Base-by-base conservation (phyloP, 1,140 invertebrate genomes). In the Pemphigus obesinymphae region DNA sequence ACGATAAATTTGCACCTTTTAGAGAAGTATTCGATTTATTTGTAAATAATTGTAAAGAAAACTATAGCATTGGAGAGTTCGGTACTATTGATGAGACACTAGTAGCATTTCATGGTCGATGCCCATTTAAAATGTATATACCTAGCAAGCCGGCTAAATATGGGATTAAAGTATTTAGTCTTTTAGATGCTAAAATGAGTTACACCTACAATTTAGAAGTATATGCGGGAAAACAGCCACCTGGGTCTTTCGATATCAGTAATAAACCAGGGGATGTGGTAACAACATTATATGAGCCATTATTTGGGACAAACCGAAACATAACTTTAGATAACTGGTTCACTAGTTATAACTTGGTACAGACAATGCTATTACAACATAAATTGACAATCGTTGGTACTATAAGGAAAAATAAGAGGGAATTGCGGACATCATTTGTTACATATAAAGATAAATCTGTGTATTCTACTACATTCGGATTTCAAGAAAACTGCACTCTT, bases 111-210 rank as follows among this genome's bases (percentile, higher is more conserved):
- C 75, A 87, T 45, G 88, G 87, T 11, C 63, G 85, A 8, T 88
- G 87, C 73, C 82, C 81, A 66, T 88, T 88, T 80, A 82, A 85
- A 58, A 86, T 87, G 82, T 89, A 88, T 82, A 88, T 89, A 82
- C 87, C 88, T 81, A 85, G 85, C 13, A 89, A 45, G 43, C 43
- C 43, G 43, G 43, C 43, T 45, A 45, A 45, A 13, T 45, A 45
- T 45, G 43, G 43, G 88, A 85, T 86, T 87, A 10, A 84, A 82
- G 37, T 87, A 87, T 82, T 89, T 88, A 83, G 89, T 88, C 0
- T 83, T 89, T 40, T 88, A 89, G 85, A 84, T 88, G 55, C 58
- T 85, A 48, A 83, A 84, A 86, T 82, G 82, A 84, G 82, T 83
- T 87, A 86, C 70, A 84, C 82, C 37, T 61, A 53, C 23, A 85